A percentile compares a stretch with the other conserved stretches of the same genome.
Evolutionary conservation across 1,140 invertebrate genomes (phyloP).

Genomic region (Chrysomallon squamiferum): DNA sequence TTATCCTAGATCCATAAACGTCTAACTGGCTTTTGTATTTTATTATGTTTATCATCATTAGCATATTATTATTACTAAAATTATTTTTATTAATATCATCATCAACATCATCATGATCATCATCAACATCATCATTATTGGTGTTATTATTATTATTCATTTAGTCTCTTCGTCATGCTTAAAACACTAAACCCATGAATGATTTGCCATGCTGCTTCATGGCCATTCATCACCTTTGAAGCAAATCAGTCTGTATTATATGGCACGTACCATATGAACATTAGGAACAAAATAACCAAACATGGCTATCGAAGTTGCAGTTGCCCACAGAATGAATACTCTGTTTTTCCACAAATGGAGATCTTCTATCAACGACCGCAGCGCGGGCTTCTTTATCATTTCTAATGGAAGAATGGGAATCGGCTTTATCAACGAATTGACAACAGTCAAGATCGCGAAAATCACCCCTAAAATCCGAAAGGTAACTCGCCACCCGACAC

Average conservation of each 20-base stretch:
- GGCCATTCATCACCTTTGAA: neutral
- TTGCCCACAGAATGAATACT: constrained; percentile 47
- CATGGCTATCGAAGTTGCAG: constrained; percentile 39
- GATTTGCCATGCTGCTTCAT: too few species aligned
- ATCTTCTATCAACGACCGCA: constrained; percentile 30
- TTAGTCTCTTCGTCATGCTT: too few species aligned
- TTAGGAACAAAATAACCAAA: constrained; percentile 55
- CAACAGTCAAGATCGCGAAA: constrained; percentile 17
- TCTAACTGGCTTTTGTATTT: too few species aligned
- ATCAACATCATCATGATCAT: too few species aligned
- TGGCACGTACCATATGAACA: constrained; percentile 47
- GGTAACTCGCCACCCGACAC: constrained; percentile 38
- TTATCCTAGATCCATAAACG: too few species aligned
- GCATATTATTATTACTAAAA: too few species aligned
- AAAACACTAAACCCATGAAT: too few species aligned
- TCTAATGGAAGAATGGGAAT: constrained; percentile 12
- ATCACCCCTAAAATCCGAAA: constrained; percentile 32
- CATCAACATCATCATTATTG: too few species aligned
- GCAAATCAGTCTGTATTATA: neutral
- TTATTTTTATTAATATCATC: too few species aligned
- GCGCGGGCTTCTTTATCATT: constrained; percentile 20
- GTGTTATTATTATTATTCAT: too few species aligned
- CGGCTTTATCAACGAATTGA: constrained; percentile 23
- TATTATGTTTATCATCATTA: too few species aligned
- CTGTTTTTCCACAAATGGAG: constrained; percentile 48